phyloP scores from a whole-genome alignment of 2,888 invertebrate species.

The Strigamia maritima region DNA sequence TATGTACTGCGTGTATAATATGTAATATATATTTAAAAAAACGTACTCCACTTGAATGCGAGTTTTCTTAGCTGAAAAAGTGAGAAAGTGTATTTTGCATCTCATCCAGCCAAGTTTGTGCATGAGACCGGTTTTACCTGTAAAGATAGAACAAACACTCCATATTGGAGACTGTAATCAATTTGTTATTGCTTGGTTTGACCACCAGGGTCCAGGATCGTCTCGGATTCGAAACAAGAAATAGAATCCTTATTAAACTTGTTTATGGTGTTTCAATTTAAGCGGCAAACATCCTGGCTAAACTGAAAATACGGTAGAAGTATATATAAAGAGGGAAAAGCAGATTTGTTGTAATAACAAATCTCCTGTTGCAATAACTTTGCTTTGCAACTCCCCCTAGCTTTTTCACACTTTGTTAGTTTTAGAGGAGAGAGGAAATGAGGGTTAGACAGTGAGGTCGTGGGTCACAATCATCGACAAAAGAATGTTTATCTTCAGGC shows the following conservation, averaged over 20 bases:
- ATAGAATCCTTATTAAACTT: neutral
- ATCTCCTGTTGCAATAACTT: conserved; percentile 31
- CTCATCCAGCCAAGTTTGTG: neutral
- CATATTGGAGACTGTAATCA: conserved; percentile 2
- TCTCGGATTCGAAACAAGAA: neutral
- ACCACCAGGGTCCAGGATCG: neutral
- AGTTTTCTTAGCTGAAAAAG: neutral
- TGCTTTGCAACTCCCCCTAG: neutral
- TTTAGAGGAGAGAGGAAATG: conserved; percentile 19
- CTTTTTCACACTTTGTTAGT: conserved; percentile 34
- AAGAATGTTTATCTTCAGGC: conserved; percentile 27
- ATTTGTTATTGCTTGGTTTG: conserved; percentile 5
- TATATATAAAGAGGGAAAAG: conserved; percentile 1
- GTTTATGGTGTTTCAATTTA: neutral
- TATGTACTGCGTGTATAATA: neutral
- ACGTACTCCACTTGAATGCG: conserved; percentile 2
- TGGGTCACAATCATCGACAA: conserved; percentile 18
- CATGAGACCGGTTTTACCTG: neutral
- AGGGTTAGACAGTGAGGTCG: conserved; percentile 8
- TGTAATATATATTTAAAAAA: neutral
- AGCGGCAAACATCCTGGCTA: conserved; percentile 23
- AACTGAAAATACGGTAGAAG: neutral
- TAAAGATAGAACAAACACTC: conserved; percentile 19
- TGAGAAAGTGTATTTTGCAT: conserved; percentile 13
- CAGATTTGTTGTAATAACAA: conserved; percentile 34